Conservation (phyloP, 2,113 vertebrate species). For the Hemichromis elongatus region DNA sequence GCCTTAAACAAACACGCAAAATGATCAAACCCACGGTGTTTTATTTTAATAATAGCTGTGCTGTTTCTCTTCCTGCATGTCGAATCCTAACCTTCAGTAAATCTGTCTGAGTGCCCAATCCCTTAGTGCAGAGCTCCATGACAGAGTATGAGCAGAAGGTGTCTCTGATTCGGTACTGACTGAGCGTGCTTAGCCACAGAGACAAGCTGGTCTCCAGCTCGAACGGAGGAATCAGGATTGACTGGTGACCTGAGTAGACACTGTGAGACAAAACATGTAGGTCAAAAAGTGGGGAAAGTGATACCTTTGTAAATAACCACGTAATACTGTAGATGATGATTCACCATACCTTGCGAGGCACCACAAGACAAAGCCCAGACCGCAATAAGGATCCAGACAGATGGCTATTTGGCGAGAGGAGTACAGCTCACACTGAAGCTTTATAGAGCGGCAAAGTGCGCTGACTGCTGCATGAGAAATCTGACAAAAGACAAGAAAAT, state of each 20-base stretch:
- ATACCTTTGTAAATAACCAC: too few relatives aligned
- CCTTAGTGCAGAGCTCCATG: conserved; percentile 97
- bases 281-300: not conserved
- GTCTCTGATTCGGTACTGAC: conserved; percentile 95
- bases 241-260: conserved; percentile 98
- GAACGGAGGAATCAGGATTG: conserved; percentile 94
- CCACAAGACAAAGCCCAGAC: conserved; percentile 97
- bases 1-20: conserved; percentile 69
- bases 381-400: conserved; percentile 97
- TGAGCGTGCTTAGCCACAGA: conserved; percentile 95
- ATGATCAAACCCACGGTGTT: not conserved
- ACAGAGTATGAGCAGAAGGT: conserved; percentile 99
- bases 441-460: conserved; percentile 91
- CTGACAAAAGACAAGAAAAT: conserved; percentile 59
- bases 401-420: conserved; percentile 96
- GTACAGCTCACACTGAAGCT: conserved; percentile 97
- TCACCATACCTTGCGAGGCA: conserved; percentile 90
- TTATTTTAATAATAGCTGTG: not conserved
- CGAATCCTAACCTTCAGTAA: conserved; percentile 81
- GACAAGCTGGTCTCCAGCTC: conserved; percentile 93
- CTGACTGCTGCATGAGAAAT: conserved; percentile 92
- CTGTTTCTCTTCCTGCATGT: not conserved
- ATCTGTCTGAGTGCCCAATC: conserved; percentile 93
- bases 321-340: not conserved
- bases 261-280: conserved; percentile 25